phyloP scores from a whole-genome alignment of 2,113 vertebrate genomes.

The Aphelocoma coerulescens region DNA sequence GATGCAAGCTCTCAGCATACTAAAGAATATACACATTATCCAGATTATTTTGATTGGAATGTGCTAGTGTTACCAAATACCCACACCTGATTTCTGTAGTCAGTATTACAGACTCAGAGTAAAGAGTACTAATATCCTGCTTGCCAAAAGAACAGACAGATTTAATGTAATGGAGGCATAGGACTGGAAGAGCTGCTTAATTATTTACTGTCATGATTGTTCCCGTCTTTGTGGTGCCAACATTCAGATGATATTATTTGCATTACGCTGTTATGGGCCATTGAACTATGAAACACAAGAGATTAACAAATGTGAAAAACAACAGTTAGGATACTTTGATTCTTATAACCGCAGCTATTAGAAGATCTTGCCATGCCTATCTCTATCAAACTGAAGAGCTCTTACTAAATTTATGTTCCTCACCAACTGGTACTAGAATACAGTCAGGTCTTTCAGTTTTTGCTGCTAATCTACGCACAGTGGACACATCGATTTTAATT shows the following conservation, averaged over 20 bases:
- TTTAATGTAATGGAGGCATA: background rate
- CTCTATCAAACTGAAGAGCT: background rate
- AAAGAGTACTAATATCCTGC: background rate
- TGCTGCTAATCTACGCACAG: background rate
- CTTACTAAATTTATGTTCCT: background rate
- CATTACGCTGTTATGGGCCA: background rate
- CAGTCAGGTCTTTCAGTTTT: background rate
- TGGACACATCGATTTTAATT: background rate
- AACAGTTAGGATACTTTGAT: background rate
- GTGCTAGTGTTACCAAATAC: background rate
- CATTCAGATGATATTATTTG: background rate
- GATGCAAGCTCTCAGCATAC: background rate
- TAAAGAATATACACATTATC: background rate
- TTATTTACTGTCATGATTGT: background rate
- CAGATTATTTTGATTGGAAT: background rate
- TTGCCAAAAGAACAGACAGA: background rate
- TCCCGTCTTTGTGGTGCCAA: background rate
- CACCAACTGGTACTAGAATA: background rate
- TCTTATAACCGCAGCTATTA: background rate
- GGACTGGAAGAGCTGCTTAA: background rate
- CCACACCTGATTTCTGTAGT: background rate
- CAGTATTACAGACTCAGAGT: background rate
- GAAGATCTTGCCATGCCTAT: rapidly evolving
- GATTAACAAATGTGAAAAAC: background rate
- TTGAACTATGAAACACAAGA: background rate